Conservation (phyloP, 2,113 vertebrate species). For the Pteronura brasiliensis region DNA sequence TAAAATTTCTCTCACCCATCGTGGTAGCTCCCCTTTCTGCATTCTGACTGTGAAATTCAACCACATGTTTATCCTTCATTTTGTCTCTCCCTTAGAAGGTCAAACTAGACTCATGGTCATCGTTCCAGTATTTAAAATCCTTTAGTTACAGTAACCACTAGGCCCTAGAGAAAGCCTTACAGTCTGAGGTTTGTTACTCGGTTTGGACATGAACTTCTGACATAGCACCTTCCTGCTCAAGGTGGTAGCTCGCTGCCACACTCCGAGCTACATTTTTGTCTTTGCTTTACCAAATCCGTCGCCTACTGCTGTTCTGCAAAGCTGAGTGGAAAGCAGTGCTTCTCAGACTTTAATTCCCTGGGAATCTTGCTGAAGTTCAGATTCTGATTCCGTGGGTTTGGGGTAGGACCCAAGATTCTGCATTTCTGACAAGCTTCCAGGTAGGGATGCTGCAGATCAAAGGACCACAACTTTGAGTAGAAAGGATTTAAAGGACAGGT, state of each 20-base stretch:
- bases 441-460: neutral
- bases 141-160: neutral
- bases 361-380: neutral
- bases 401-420: neutral
- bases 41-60: neutral
- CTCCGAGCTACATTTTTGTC: slow-evolving; percentile 26
- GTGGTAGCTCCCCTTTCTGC: neutral
- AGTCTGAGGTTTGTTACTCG: neutral
- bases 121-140: neutral
- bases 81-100: slow-evolving; percentile 23
- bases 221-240: neutral
- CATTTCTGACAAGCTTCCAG: neutral
- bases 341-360: neutral
- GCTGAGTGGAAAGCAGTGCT: neutral
- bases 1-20: neutral
- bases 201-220: neutral
- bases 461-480: neutral
- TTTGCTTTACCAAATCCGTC: slow-evolving; percentile 26
- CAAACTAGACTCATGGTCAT: neutral
- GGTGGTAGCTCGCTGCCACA: neutral
- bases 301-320: slow-evolving; percentile 3
- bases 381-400: neutral
- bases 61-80: neutral
- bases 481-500: neutral
- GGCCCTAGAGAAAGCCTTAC: slow-evolving; percentile 16